These are phyloP conservation scores for Nothobranchius furzeri DNA, from an alignment of 2,113 vertebrate species.

Conservation along the genomic window DNA sequence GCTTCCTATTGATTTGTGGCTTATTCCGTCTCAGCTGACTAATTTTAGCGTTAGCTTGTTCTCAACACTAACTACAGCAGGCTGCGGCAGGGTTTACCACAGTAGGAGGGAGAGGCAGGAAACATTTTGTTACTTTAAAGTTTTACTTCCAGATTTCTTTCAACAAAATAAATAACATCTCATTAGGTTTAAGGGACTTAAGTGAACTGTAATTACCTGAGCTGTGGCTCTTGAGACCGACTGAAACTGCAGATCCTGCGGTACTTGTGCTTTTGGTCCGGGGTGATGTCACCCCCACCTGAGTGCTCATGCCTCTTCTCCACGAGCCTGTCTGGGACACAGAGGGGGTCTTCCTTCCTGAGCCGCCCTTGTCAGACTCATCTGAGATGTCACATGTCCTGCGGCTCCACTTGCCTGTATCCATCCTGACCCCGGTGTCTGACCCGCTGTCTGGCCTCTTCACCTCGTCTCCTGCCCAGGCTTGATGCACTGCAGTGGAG, in stretches of 20 bases:
- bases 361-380: slow-evolving; percentile 92
- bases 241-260: slow-evolving; percentile 70
- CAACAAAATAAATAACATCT: no score
- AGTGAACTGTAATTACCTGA: slow-evolving; percentile 78
- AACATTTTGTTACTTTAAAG: no score
- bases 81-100: no score
- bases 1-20: no score
- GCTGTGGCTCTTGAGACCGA: slow-evolving; percentile 84
- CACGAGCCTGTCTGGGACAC: slow-evolving; percentile 95
- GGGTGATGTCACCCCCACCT: slow-evolving; percentile 94
- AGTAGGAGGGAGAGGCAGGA: no score
- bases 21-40: no score
- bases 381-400: slow-evolving; percentile 93
- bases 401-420: slow-evolving; percentile 68
- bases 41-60: no score
- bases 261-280: slow-evolving; percentile 84
- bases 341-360: slow-evolving; percentile 85
- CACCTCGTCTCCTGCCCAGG: slow-evolving; percentile 89
- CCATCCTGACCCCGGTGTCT: slow-evolving; percentile 88
- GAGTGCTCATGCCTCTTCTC: slow-evolving; percentile 94
- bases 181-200: no score
- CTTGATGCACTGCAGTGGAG: slow-evolving; percentile 80
- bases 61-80: no score
- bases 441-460: slow-evolving; percentile 89
- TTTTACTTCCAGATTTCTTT: no score